phyloP scores from a whole-genome alignment of 2,797 vertebrate genomes.

The Tenualosa ilisha region DNA sequence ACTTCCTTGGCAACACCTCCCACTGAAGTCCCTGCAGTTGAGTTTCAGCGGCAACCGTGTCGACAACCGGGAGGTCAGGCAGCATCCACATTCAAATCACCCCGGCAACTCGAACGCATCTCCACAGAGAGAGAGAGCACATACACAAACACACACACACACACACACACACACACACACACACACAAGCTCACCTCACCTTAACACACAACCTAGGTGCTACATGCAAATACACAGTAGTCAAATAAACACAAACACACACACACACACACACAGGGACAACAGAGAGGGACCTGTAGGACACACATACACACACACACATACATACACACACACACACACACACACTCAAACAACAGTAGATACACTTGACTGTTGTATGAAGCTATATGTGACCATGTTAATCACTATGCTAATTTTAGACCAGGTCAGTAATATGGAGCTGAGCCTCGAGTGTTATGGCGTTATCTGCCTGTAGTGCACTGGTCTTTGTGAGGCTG shows the following conservation, averaged over 20 bases:
- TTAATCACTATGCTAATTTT: not conserved
- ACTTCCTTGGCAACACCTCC: conserved; percentile 22
- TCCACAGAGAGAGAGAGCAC: not conserved
- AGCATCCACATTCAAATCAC: not conserved
- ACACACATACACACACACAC: not conserved
- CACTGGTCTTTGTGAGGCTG: no score
- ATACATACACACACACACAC: not conserved
- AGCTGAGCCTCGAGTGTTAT: not conserved
- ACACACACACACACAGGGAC: not conserved
- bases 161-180: not conserved
- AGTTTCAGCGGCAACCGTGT: not conserved
- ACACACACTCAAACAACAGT: not conserved
- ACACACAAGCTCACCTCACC: not conserved
- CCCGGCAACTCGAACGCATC: not conserved
- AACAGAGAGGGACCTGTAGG: not conserved
- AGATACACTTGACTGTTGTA: not conserved
- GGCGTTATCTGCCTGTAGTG: not conserved
- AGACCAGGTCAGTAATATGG: not conserved
- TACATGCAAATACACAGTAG: not conserved
- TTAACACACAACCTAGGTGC: no score
- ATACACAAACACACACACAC: not conserved
- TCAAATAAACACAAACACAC: not conserved
- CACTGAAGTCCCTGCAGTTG: not conserved
- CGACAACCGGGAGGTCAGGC: conserved; percentile 7
- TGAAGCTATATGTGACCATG: not conserved